Evolutionary conservation across 37 sponge, comb jelly and placozoan genomes (phyloP), one percentile per base, ranked within the genome.

Genomic region (Ianthella basta): DNA sequence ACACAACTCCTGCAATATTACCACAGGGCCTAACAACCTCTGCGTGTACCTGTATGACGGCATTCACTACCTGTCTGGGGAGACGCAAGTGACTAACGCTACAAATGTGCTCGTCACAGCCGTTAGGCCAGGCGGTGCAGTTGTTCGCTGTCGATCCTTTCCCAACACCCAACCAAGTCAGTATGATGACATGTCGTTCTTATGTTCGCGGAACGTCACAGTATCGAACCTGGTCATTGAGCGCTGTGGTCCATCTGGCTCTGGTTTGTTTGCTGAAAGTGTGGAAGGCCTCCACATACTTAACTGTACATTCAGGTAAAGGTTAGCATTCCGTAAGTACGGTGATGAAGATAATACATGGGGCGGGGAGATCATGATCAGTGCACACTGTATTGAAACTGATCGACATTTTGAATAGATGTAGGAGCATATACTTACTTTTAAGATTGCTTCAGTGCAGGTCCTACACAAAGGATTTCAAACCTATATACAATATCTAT

Each of bases 231-330:
- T 93, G 0, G 34, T 60, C 5, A 86, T 93, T 80, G 90, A 87
- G 63, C 15, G 59, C 27, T 93, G 93, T 79, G 93, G 93, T 0
- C 85, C 87, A 20, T 32, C 36, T 19, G 73, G 86, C 2, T 30
- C 93, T 30, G 89, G 89, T 27, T 81, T 93, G 21, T 93, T 87
- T 85, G 14, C 86, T 40, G 63, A 25, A 15, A 4, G 19, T 32
- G 67, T 79, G 10, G 36, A 87, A 3, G 67, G 66, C 56, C 63
- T 93, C n/a, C 0, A 23, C 1, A 82, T 93, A 36, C 39, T 79
- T 0, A 77, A 81, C 2, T 89, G 87, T 54, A 81, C 70, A 41
- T 89, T 93, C 56, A 81, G 79, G 93, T 93, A 40, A 10, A 40
- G n/a, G n/a, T n/a, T n/a, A n/a, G n/a, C n/a, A n/a, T n/a, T n/a